Conservation (phyloP, 1,140 invertebrate species). For the Caenorhabditis remanei region DNA sequence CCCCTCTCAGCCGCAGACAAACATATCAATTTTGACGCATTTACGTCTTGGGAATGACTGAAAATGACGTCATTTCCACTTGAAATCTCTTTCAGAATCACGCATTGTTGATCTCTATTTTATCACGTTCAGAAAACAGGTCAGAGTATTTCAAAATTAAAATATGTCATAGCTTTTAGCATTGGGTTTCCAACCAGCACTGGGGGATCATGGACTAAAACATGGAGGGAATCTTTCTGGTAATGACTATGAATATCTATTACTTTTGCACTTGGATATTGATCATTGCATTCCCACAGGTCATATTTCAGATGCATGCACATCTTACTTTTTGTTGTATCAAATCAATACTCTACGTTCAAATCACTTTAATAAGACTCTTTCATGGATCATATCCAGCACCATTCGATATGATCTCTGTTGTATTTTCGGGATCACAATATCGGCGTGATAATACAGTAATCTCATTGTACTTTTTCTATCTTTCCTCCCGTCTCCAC, state of each 20-base stretch:
- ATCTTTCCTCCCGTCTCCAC: background rate
- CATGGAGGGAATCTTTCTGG: too few species aligned
- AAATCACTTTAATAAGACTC: background rate
- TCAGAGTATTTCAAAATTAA: background rate
- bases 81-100: conserved; percentile 5
- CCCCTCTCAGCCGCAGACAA: background rate
- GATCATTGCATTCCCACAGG: too few species aligned
- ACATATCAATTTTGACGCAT: conserved; percentile 32
- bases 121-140: background rate
- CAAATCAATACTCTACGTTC: too few species aligned
- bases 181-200: too few species aligned
- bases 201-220: too few species aligned
- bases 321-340: too few species aligned
- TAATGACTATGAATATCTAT: too few species aligned
- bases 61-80: conserved; percentile 48
- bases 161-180: background rate
- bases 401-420: background rate
- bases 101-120: background rate
- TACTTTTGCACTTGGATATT: too few species aligned
- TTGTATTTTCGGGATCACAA: background rate
- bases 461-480: background rate
- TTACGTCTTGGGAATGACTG: background rate
- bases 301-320: too few species aligned
- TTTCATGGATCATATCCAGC: background rate
- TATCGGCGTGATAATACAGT: background rate